Percentiles rank a stretch among this genome's conserved stretches.
Evolutionary conservation across 1,140 invertebrate species (phyloP).

Genomic region (Drosophila rufa): DNA sequence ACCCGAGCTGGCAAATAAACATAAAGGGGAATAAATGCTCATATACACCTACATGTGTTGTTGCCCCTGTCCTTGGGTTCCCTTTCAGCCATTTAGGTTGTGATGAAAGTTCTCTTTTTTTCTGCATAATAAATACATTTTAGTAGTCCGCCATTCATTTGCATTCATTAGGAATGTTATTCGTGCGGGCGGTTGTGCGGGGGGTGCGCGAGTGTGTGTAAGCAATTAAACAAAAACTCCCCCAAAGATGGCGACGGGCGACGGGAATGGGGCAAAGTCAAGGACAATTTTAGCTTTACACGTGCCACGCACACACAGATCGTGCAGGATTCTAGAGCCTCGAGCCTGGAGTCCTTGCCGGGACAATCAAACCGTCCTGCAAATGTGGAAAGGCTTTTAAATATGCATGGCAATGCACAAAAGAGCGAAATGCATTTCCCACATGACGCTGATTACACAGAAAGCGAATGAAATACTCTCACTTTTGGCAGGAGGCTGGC

Average conservation of each 20-base stretch:
- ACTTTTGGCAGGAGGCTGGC: background rate
- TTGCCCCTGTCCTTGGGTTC: slow-evolving; percentile 5
- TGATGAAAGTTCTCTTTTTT: slow-evolving; percentile 59
- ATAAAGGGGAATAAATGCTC: slow-evolving; percentile 30
- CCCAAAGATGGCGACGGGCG: background rate
- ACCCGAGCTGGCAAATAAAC: slow-evolving; percentile 36
- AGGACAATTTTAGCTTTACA: slow-evolving; percentile 77
- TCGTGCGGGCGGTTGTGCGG: slow-evolving; percentile 6
- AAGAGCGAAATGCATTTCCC: slow-evolving; percentile 62
- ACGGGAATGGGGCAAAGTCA: slow-evolving; percentile 62
- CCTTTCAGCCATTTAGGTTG: slow-evolving; percentile 30
- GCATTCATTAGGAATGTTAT: slow-evolving; percentile 74
- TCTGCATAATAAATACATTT: slow-evolving; percentile 76
- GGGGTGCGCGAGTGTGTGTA: slow-evolving; percentile 27
- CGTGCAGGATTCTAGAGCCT: slow-evolving; percentile 16
- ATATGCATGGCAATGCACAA: slow-evolving; percentile 65
- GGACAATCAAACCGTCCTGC: slow-evolving; percentile 68
- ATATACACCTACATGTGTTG: background rate
- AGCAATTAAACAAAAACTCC: slow-evolving; percentile 73
- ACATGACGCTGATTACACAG: slow-evolving; percentile 59
- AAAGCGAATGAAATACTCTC: slow-evolving; percentile 48
- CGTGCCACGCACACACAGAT: slow-evolving; percentile 55
- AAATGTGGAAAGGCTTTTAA: slow-evolving; percentile 54
- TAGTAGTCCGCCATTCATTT: slow-evolving; percentile 76
- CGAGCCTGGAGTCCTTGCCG: slow-evolving; percentile 36